Conservation (phyloP, 2,888 invertebrate species). For the Lottia gigantea region DNA sequence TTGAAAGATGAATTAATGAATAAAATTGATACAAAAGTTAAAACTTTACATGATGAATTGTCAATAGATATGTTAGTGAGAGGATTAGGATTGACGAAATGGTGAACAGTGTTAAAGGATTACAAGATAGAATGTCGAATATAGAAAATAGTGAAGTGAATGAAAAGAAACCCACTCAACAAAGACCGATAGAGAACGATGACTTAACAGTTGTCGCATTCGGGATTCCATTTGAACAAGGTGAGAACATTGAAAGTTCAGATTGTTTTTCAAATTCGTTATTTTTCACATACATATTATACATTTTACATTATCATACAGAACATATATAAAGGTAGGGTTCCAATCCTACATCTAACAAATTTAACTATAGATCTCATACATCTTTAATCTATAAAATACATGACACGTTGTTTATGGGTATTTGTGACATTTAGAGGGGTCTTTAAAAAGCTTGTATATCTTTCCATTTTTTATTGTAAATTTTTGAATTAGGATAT, state of each 20-base stretch:
- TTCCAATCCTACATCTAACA: no score
- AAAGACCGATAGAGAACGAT: background rate
- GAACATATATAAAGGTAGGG: no score
- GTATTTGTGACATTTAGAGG: no score
- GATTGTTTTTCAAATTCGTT: no score
- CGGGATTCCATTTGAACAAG: background rate
- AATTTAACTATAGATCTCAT: no score
- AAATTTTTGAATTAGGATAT: no score
- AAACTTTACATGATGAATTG: background rate
- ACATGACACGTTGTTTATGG: no score
- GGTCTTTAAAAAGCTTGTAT: no score
- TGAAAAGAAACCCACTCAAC: background rate
- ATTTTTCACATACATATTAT: no score
- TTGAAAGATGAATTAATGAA: background rate
- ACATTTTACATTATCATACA: no score
- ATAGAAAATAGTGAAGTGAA: background rate
- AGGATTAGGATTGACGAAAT: conserved; percentile 1
- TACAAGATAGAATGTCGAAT: background rate
- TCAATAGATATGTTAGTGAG: background rate
- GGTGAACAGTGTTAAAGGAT: background rate
- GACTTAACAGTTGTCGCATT: background rate
- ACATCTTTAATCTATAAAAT: no score
- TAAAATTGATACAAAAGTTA: background rate
- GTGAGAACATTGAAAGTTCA: background rate
- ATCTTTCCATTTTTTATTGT: no score